Evolutionary conservation across 2,113 vertebrate species (phyloP).

Genomic region (Carlito syrichta): DNA sequence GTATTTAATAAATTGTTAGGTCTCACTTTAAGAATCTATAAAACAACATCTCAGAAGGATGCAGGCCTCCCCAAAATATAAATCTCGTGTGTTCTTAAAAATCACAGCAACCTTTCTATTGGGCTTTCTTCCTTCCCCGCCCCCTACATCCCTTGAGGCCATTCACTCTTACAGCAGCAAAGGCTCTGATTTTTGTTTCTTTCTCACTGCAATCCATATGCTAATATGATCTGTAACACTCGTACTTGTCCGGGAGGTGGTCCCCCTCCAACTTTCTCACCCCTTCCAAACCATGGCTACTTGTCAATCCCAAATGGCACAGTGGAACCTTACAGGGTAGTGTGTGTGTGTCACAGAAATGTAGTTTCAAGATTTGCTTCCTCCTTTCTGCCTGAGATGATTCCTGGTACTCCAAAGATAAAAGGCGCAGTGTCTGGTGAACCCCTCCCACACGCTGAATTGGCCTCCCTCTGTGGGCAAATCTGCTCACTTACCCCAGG

Average conservation of each 20-base stretch:
- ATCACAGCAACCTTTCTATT: neutral
- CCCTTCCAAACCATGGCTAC: neutral
- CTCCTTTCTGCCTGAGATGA: neutral
- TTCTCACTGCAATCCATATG: slow-evolving; percentile 49
- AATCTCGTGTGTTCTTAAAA: slow-evolving; percentile 48
- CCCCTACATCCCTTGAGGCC: neutral
- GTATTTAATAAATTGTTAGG: slow-evolving; percentile 82
- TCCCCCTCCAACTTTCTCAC: neutral
- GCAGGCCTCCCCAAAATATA: slow-evolving; percentile 67
- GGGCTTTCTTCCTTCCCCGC: neutral
- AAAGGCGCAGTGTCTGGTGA: neutral
- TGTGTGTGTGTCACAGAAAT: neutral
- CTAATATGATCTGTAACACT: slow-evolving; percentile 49
- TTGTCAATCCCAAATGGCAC: neutral
- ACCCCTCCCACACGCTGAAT: neutral
- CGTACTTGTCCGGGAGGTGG: neutral
- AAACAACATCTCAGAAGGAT: slow-evolving; percentile 73
- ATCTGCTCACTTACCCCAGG: neutral
- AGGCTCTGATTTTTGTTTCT: neutral
- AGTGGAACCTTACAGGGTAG: neutral
- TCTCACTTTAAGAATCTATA: slow-evolving; percentile 79
- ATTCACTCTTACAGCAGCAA: neutral
- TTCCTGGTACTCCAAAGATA: neutral
- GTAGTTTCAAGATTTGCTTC: neutral
- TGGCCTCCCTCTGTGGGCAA: neutral